Evolutionary conservation across 2,888 invertebrate genomes (phyloP), one percentile per base, ranked within the genome.

Genomic region (Drosophila siamana): DNA sequence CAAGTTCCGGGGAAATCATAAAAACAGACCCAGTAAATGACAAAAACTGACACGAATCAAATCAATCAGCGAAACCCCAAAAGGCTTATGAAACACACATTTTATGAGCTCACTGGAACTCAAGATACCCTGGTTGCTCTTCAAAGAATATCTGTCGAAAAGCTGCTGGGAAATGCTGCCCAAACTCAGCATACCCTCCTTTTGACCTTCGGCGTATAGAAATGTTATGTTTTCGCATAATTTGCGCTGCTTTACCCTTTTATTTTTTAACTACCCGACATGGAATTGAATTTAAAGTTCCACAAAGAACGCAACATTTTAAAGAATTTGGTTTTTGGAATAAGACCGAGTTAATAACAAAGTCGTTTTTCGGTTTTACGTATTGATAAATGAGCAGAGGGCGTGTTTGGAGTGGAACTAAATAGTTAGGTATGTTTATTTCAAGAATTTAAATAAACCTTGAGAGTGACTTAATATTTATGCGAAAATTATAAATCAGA

Each of bases 331-430:
- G 13, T 15, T 13, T 13, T 26, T 7, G 5, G 26, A 57, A 51
- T 55, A 9, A 55, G 44, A 19, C 19, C 19, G 19, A 19, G 19
- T 2, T 19, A 19, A 19, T 19, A 57, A 48, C 50, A 63, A 28
- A 28, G 47, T 26, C 38, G 5, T 5, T 43, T 33, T 26, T 41
- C 19, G 19, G 13, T 55, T 19, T 43, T 22, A 15, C 15, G 8
- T 40, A 44, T 46, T 80, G 80, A 80, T 85, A 69, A 79, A 82
- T 79, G 86, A 62, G 69, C 52, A 48, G 33, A 11, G 62, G 79
- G 76, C 75, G 78, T 78, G 71, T 50, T 67, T 59, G 60, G 46
- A 36, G 30, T 44, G 19, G 19, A 61, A 59, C 47, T 59, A 33
- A 74, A 62, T 56, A 51, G 26, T 64, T 65, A 61, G 40, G 59